phyloP scores from a whole-genome alignment of 2,113 vertebrate genomes.

The Muscicapa adusta region DNA sequence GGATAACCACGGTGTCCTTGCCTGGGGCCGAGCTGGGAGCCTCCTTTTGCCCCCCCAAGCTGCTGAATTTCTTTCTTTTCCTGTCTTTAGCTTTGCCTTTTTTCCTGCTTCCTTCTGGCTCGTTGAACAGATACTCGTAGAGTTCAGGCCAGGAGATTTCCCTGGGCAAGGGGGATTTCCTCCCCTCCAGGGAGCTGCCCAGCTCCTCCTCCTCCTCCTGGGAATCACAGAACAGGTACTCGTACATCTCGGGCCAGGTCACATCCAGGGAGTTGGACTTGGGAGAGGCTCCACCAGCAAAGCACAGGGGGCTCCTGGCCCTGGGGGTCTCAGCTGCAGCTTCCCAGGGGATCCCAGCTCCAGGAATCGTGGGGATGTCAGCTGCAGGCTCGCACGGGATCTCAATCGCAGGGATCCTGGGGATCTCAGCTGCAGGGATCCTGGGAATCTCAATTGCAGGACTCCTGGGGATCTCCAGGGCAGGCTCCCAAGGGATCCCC shows the following conservation, averaged over 20 bases:
- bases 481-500: not conserved
- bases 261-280: not conserved
- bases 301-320: not conserved
- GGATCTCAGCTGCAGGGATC: not conserved
- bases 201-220: not conserved
- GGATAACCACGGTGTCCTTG: not conserved
- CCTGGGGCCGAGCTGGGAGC: not conserved
- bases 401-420: not conserved
- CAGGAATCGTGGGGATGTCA: accelerated
- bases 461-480: accelerated
- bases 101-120: conserved; percentile 47
- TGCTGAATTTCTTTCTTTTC: not conserved
- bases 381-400: not conserved
- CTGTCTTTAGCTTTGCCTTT: conserved; percentile 51
- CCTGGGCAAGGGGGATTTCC: not conserved
- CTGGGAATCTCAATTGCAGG: not conserved
- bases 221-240: conserved; percentile 84
- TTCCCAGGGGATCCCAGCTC: not conserved
- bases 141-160: conserved; percentile 79
- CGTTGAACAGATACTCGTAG: conserved; percentile 87
- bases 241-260: conserved; percentile 85
- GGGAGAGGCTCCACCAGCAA: accelerated
- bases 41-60: not conserved
- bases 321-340: accelerated
- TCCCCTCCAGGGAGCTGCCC: not conserved